Conservation (phyloP, 1,140 invertebrate genomes). For the Anoplolepis gracilipes region DNA sequence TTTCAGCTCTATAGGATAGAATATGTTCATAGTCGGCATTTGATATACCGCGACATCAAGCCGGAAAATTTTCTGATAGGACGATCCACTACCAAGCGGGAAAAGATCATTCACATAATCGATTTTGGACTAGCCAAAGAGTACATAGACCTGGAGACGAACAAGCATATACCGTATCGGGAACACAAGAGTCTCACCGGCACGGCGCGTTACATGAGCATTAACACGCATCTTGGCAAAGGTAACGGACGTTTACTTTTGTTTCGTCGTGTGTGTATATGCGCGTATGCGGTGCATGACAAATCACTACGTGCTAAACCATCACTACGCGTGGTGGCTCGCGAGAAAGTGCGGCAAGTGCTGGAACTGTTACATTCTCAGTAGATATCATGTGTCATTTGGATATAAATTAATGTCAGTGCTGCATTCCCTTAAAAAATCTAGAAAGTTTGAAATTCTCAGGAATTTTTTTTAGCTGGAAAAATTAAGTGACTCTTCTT, state of each 20-base stretch:
- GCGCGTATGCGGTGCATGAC: not conserved
- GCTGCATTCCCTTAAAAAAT: too few relatives aligned
- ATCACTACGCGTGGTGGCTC: not conserved
- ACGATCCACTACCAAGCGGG: slow-evolving; percentile 98
- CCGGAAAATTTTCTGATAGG: slow-evolving; percentile 99
- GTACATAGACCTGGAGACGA: slow-evolving; percentile 99
- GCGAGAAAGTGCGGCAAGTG: slow-evolving; percentile 51
- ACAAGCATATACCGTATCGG: slow-evolving; percentile 99
- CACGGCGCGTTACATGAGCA: slow-evolving; percentile 99
- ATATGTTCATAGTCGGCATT: slow-evolving; percentile 99
- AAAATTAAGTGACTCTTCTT: too few relatives aligned
- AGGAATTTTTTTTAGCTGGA: too few relatives aligned
- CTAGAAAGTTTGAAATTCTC: too few relatives aligned
- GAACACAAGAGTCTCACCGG: slow-evolving; percentile 99
- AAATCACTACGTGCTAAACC: slow-evolving; percentile 11
- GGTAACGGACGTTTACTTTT: slow-evolving; percentile 86
- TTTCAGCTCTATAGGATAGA: slow-evolving; percentile 97
- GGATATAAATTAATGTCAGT: not conserved
- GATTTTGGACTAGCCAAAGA: slow-evolving; percentile 99
- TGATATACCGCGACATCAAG: slow-evolving; percentile 99
- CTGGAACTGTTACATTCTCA: slow-evolving; percentile 19
- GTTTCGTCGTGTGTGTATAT: not conserved
- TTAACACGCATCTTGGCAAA: slow-evolving; percentile 99
- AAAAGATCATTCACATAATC: slow-evolving; percentile 99
- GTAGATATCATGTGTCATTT: not conserved